Percentiles rank a stretch among this genome's conserved stretches.
Evolutionary conservation across 2,888 invertebrate genomes (phyloP).

Genomic region (Drosophila subquinaria): DNA sequence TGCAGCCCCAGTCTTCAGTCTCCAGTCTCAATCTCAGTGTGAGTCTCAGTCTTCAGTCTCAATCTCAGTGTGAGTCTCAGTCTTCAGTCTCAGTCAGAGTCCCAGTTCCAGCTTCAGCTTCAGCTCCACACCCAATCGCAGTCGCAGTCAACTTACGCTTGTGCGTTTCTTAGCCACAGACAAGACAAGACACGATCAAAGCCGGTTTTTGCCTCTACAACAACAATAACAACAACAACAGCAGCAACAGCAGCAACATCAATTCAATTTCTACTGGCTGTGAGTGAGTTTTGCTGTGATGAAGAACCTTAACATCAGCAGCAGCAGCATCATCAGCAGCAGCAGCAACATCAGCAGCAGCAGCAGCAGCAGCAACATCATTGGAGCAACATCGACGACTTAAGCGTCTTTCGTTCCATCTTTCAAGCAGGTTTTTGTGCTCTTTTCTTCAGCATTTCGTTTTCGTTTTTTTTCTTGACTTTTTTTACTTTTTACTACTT

Average conservation of each 20-base stretch:
- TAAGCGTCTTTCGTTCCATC: conserved; percentile 53
- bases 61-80: conserved; percentile 11
- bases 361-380: conserved; percentile 30
- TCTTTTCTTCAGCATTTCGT: conserved; percentile 58
- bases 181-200: conserved; percentile 40
- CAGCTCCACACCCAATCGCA: conserved; percentile 28
- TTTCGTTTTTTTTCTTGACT: conserved; percentile 62
- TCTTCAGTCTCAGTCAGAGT: too few relatives aligned
- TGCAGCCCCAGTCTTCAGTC: conserved; percentile 13
- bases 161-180: conserved; percentile 56
- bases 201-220: conserved; percentile 54
- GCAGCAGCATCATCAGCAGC: conserved; percentile 24
- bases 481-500: conserved; percentile 58
- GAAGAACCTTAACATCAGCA: conserved; percentile 59
- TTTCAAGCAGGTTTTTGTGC: conserved; percentile 57
- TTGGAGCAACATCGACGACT: conserved; percentile 56
- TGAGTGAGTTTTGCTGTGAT: conserved; percentile 70
- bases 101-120: conserved; percentile 2
- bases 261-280: conserved; percentile 78
- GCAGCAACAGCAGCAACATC: conserved; percentile 55
- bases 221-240: conserved; percentile 24
- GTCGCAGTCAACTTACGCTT: conserved; percentile 46
- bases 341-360: neutral
- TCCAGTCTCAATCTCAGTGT: conserved; percentile 17
- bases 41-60: conserved; percentile 11